phyloP scores from a whole-genome alignment of 1,140 invertebrate genomes.

The Nilaparvata lugens region DNA sequence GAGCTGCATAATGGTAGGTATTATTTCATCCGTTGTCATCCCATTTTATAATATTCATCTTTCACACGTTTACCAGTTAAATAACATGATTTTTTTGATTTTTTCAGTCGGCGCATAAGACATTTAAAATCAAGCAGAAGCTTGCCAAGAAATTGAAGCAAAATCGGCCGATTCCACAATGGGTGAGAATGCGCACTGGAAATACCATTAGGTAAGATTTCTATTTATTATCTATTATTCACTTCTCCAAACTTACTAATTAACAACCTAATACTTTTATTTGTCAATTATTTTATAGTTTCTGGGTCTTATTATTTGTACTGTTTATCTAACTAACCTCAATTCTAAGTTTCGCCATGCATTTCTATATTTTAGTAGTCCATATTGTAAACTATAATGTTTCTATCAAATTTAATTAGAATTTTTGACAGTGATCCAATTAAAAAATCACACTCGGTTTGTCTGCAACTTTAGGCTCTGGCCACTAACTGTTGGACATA shows the following conservation, averaged over 20 bases:
- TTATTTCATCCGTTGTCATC: no score
- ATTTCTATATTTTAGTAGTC: no score
- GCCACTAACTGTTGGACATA: no score
- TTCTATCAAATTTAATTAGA: no score
- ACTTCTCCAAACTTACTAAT: not conserved
- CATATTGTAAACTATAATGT: no score
- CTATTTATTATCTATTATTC: not conserved
- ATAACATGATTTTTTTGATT: conserved; percentile 23
- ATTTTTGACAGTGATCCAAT: no score
- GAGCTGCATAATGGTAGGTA: no score
- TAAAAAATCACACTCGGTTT: no score
- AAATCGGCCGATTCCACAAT: conserved; percentile 97
- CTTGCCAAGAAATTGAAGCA: conserved; percentile 97
- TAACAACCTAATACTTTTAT: not conserved
- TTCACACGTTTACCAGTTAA: no score
- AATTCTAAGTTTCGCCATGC: not conserved
- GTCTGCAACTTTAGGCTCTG: no score
- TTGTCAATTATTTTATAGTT: not conserved
- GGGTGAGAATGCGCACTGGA: conserved; percentile 96
- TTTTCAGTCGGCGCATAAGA: conserved; percentile 94
- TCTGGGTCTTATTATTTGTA: not conserved
- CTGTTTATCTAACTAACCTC: not conserved
- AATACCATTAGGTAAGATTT: conserved; percentile 88
- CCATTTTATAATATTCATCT: no score
- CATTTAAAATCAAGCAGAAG: conserved; percentile 94